Conservation (phyloP, 2,797 vertebrate genomes). For the Gymnoscopelus microlampas region DNA sequence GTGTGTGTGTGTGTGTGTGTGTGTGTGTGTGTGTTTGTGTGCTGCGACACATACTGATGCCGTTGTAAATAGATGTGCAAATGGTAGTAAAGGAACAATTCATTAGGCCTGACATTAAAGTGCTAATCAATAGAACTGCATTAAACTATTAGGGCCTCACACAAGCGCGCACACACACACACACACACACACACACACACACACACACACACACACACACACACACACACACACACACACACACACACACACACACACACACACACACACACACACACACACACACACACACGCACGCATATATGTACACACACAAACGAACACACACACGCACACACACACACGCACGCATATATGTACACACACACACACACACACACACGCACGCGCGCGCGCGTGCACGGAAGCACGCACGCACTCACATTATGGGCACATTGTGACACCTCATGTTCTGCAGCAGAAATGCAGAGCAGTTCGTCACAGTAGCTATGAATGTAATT, state of each 20-base stretch:
- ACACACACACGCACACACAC: slow-evolving; percentile 7
- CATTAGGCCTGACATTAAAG: slow-evolving; percentile 82
- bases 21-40: slow-evolving; percentile 3
- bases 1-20: background rate
- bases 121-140: slow-evolving; percentile 85
- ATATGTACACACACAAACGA: background rate
- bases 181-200: slow-evolving; percentile 12
- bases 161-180: slow-evolving; percentile 32
- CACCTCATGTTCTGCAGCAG: slow-evolving; percentile 57
- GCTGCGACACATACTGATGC: slow-evolving; percentile 65
- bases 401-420: slow-evolving; percentile 49
- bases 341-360: slow-evolving; percentile 9
- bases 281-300: slow-evolving; percentile 4
- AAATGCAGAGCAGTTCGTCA: slow-evolving; percentile 76
- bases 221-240: slow-evolving; percentile 8
- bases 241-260: slow-evolving; percentile 17
- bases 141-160: slow-evolving; percentile 82
- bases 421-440: slow-evolving; percentile 56
- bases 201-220: slow-evolving; percentile 2
- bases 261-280: slow-evolving; percentile 5
- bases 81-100: slow-evolving; percentile 84
- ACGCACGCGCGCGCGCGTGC: slow-evolving; percentile 5
- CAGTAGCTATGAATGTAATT: slow-evolving; percentile 75
- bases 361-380: slow-evolving; percentile 15
- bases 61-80: slow-evolving; percentile 77